These are phyloP conservation scores for Tapirus terrestris DNA, from an alignment of 2,113 vertebrate genomes.

Conservation along the genomic window DNA sequence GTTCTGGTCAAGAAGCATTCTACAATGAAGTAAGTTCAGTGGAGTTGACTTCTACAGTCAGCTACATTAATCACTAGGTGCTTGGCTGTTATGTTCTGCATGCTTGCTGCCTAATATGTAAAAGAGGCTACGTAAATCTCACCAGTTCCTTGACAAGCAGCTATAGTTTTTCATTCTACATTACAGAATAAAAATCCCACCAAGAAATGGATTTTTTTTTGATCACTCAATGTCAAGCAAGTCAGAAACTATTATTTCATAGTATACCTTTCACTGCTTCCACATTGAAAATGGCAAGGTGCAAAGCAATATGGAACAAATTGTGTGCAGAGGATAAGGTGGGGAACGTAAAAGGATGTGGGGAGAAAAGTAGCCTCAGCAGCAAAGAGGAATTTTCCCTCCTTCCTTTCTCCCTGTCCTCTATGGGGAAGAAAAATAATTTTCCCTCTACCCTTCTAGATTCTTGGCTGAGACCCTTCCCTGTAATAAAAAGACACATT, in stretches of 20 bases:
- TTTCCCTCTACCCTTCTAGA: neutral
- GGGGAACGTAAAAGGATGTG: neutral
- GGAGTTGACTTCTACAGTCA: conserved; percentile 54
- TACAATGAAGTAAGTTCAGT: conserved; percentile 23
- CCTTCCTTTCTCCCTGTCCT: neutral
- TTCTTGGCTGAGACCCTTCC: neutral
- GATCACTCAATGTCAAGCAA: conserved; percentile 72
- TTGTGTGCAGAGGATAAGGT: neutral
- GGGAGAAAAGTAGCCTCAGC: neutral
- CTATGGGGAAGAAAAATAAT: neutral
- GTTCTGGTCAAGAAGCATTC: neutral
- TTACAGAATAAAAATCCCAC: conserved; percentile 77
- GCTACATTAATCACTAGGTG: conserved; percentile 59
- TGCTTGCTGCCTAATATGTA: conserved; percentile 8
- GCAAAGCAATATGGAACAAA: conserved; percentile 42
- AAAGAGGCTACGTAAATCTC: conserved; percentile 72
- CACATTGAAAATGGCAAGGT: conserved; percentile 60
- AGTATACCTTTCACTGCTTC: conserved; percentile 55
- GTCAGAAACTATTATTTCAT: conserved; percentile 71
- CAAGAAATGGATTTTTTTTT: conserved; percentile 72
- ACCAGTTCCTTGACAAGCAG: conserved; percentile 58
- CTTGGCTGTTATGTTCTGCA: conserved; percentile 21
- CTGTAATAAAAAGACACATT: neutral
- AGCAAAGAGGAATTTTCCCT: neutral
- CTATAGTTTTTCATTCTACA: conserved; percentile 70